Evolutionary conservation across 53 echinoderm and acorn worm species (phyloP), one percentile per base, ranked within the genome.

Genomic region (Hippasteria phrygiana): DNA sequence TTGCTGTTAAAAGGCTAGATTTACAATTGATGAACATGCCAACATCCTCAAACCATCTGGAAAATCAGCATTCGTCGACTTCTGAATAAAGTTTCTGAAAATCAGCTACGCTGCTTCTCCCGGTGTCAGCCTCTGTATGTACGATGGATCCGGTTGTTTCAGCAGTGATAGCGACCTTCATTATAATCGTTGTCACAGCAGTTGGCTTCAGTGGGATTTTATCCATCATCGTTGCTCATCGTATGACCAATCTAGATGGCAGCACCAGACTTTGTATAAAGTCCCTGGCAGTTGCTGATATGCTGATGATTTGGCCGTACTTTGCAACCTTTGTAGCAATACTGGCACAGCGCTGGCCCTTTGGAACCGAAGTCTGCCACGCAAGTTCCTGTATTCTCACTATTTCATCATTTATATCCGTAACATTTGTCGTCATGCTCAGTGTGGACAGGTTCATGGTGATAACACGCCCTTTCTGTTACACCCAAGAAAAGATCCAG

Each of bases 241-340:
- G 64, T 0, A 64, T 64, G 64, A 4, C 64, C 29, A 32, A 5
- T 29, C 64, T 64, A 5, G 64, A 64, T 13, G 1, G 29, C 64
- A 64, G 64, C 31, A 64, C 64, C 64, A 64, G 31, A 20, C 28
- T 64, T 32, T 64, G 64, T 13, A 64, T 64, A 31, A 20, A 28
- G 33, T 64, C 64, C 0, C 64, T 64, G 64, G 64, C 64, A 4
- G 31, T 64, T 5, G 33, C 64, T 2, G 64, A 64, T 13, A 64
- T 64, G 64, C 64, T 64, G 64, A 64, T 20, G 20, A 64, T 64
- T 13, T 64, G 64, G 64, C 64, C 64, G 8, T 64, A 28, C 29
- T 31, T 64, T 64, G 64, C 64, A 28, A 64, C 64, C 64, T 64
- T 32, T 64, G 64, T 32, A 31, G 64, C 64, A 10, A 32, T 64